Base-by-base conservation (phyloP, 2,797 vertebrate genomes). In the Remorina albescens region DNA sequence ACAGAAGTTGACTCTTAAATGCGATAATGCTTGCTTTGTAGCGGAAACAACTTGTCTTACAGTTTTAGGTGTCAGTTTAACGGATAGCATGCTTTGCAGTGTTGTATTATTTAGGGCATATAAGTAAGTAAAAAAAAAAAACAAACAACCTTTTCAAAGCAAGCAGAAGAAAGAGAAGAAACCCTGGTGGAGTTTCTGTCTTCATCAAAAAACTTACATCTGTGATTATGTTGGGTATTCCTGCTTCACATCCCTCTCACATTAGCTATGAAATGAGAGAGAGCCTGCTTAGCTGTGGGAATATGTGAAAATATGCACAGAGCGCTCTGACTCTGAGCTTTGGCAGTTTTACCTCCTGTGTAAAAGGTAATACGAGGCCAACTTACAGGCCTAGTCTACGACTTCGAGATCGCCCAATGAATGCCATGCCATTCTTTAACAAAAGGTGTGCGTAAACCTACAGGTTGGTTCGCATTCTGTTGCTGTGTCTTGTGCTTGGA, bases 361-460 rank as follows among this genome's bases (percentile, higher is more conserved):
- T 37, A 67, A 67, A 56, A 26, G 5, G 2, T 50, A 46, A 76
- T 50, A 47, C 18, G 19, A 56, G 60, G 51, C 21, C 30, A 34
- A 37, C 74, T 51, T 59, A 42, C 7, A 30, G 55, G 49, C 42
- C 32, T 76, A 26, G 39, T 73, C 76, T 59, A 60, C 58, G 23
- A 51, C 50, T n/a, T 51, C 11, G 36, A 44, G 8, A 11, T 8
- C 42, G 37, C 25, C 30, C 28, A 88, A 82, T 86, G 83, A 78
- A 82, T 84, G 68, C 21, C 37, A 67, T 58, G 23, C 37, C 23
- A 7, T 34, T 19, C 30, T 57, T 82, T 88, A 88, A 83, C 82
- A 78, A 84, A 82, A 87, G 75, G 66, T 86, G 81, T 74, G 84
- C 78, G 76, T 64, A 58, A 61, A 71, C 59, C 59, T 66, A 60